Evolutionary conservation across 2,797 vertebrate genomes (phyloP), one percentile per base, ranked within the genome.

Genomic region (Synanceia verrucosa): DNA sequence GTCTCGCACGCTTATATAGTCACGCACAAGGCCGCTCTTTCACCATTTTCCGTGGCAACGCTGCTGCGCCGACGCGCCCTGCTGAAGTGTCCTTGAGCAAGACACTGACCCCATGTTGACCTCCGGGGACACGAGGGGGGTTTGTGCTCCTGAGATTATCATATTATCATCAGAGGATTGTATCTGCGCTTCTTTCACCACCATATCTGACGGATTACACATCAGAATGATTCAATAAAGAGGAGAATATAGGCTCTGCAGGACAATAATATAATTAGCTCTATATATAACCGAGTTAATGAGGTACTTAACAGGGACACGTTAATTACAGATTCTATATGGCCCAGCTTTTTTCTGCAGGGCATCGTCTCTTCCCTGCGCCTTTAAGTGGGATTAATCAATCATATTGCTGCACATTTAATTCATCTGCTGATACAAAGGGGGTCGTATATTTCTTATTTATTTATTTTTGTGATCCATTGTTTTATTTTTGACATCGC

Each of bases 41-140:
- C 23, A 5, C 53, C 61, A 57, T 56, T 39, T 52, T 69, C 16
- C 12, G 23, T 24, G 12, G 50, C 19, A 23, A 46, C 3, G 10
- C 44, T 24, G 21, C 36, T 13, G 47, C 61, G 4, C 66, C 16
- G 5, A 29, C 37, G 37, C 41, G 31, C 47, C 4, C 50, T 73
- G 72, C 76, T 75, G 76, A 53, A 75, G 88, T 87, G 87, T 87
- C 86, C 89, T 91, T 90, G 88, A 89, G 89, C 88, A 88, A 90
- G 85, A 87, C 83, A 79, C 70, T 89, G 88, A 91, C 90, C 89
- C 78, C 37, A 8, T 43, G 48, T 53, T 88, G 89, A 91, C 88
- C 89, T 69, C 64, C 43, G 53, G 26, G 46, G 47, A 65, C 56
- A 12, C 31, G 14, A 36, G 14, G 52, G 36, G 59, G 51, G 48